Conservation (phyloP, 2,113 vertebrate genomes). For the Pseudorhombus dupliciocellatus region DNA sequence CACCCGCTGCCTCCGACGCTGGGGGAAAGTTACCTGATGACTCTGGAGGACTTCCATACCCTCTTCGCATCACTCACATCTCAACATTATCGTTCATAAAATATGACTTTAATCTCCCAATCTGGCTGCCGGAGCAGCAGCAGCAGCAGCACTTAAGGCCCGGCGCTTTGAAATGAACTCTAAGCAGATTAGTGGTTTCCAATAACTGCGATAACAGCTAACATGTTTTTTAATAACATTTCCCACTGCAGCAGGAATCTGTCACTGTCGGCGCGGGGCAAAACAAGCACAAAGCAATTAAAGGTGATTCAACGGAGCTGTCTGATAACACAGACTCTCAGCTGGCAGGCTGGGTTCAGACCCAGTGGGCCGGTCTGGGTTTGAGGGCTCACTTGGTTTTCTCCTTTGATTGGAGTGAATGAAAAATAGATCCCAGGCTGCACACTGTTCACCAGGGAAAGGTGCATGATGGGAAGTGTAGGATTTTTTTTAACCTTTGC, state of each 20-base stretch:
- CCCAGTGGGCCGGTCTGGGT: no score
- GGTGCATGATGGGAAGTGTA: no score
- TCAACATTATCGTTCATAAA: slow-evolving; percentile 6
- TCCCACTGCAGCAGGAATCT: neutral
- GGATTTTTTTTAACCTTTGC: neutral
- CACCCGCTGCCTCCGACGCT: slow-evolving; percentile 9
- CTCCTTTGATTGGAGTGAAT: no score
- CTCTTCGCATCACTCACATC: neutral
- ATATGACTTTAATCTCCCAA: neutral
- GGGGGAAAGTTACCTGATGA: slow-evolving; percentile 42
- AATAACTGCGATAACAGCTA: slow-evolving; percentile 5
- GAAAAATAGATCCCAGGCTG: no score
- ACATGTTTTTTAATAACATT: slow-evolving; percentile 34
- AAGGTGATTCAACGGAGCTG: neutral
- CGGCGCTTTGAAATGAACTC: slow-evolving; percentile 7
- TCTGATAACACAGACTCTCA: neutral
- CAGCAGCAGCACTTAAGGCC: neutral
- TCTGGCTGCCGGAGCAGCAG: neutral
- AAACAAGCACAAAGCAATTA: slow-evolving; percentile 1
- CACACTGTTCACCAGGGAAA: no score
- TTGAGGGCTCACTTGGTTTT: no score
- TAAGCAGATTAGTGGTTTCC: slow-evolving; percentile 25
- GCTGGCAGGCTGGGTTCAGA: no score
- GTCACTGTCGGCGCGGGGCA: slow-evolving; percentile 5
- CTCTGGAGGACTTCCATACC: slow-evolving; percentile 9